Evolutionary conservation across 2,113 vertebrate species (phyloP).

Genomic region (Malurus melanocephalus): DNA sequence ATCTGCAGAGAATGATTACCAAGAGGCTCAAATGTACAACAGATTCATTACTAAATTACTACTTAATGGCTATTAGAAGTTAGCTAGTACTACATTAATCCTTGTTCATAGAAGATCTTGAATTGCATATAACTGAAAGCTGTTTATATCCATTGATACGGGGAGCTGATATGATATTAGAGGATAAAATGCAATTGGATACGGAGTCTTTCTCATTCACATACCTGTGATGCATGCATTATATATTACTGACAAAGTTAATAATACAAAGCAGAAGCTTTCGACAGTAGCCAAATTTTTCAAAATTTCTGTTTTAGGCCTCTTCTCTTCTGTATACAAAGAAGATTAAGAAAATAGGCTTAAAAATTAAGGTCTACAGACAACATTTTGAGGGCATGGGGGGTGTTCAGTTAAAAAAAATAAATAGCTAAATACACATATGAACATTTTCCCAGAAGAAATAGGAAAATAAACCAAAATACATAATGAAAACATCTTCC

Average conservation of each 20-base stretch:
- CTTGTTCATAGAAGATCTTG: background rate
- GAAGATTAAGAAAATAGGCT: background rate
- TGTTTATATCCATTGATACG: background rate
- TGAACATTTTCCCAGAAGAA: background rate
- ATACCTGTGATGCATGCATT: background rate
- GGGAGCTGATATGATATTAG: background rate
- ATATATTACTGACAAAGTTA: background rate
- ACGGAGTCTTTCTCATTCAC: background rate
- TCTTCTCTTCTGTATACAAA: background rate
- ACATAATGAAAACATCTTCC: background rate
- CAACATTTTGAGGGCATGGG: rapidly evolving
- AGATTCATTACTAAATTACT: constrained; percentile 36
- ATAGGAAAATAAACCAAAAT: background rate
- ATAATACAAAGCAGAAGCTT: background rate
- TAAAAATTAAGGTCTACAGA: background rate
- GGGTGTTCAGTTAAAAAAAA: background rate
- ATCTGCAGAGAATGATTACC: constrained; percentile 1
- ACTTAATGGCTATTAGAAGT: background rate
- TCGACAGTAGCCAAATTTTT: background rate
- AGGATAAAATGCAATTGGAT: background rate
- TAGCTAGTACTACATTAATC: background rate
- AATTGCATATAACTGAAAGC: constrained; percentile 4
- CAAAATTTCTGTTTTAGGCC: background rate
- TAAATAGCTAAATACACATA: background rate
- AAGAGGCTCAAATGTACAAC: constrained; percentile 23